Conservation (phyloP, 2,113 vertebrate genomes). For the Mandrillus leucophaeus region DNA sequence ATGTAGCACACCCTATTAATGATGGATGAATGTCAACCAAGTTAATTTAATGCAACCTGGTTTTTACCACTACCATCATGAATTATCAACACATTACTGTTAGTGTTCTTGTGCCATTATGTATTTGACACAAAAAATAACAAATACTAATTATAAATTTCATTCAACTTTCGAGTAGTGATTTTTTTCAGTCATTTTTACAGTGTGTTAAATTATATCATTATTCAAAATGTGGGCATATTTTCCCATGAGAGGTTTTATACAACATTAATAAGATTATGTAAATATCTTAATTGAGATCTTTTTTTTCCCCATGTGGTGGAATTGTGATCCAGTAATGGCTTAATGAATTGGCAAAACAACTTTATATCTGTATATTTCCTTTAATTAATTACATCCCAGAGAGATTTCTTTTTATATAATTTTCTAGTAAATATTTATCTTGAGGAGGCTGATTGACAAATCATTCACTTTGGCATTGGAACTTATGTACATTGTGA, state of each 20-base stretch:
- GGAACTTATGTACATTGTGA: neutral
- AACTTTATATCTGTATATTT: constrained; percentile 17
- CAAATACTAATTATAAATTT: neutral
- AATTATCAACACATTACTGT: fast-evolving
- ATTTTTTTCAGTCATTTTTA: neutral
- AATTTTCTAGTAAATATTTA: neutral
- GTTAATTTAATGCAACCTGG: fast-evolving
- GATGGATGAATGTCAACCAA: neutral
- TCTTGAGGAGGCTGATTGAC: neutral
- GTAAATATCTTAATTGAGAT: neutral
- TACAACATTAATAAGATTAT: constrained; percentile 26
- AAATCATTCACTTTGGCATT: neutral
- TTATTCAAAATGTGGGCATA: constrained; percentile 38
- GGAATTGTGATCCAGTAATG: neutral
- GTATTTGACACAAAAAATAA: neutral
- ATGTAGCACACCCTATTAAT: neutral
- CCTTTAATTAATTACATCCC: constrained; percentile 31
- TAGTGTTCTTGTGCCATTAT: neutral
- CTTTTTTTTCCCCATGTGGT: neutral
- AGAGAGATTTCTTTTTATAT: neutral
- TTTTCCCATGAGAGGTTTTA: constrained; percentile 8
- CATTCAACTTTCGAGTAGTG: neutral
- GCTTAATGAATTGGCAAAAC: constrained; percentile 42
- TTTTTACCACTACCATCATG: fast-evolving
- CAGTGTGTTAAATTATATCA: neutral